Conservation (phyloP, 2,797 vertebrate genomes). For the Characodon lateralis region DNA sequence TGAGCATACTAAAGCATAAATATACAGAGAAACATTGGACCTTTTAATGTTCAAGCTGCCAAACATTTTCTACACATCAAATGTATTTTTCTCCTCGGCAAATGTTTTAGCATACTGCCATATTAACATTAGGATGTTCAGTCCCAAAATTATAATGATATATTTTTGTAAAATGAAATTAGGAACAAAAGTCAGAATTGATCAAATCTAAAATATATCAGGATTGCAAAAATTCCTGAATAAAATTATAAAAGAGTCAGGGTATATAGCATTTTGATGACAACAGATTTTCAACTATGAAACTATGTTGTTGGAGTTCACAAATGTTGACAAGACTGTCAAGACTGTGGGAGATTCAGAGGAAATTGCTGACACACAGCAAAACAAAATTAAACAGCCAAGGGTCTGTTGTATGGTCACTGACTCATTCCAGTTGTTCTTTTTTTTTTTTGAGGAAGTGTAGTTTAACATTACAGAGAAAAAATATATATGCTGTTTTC, state of each 20-base stretch:
- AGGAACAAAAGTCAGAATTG: slow-evolving; percentile 2
- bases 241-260: neutral
- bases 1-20: slow-evolving; percentile 36
- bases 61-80: slow-evolving; percentile 9
- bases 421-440: slow-evolving; percentile 46
- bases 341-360: slow-evolving; percentile 14
- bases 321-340: slow-evolving; percentile 47
- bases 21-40: slow-evolving; percentile 9
- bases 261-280: neutral
- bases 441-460: slow-evolving; percentile 31
- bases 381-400: slow-evolving; percentile 43
- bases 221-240: neutral
- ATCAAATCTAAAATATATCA: neutral
- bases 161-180: neutral
- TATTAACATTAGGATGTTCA: slow-evolving; percentile 13
- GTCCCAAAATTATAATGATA: neutral
- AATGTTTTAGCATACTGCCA: neutral
- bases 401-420: slow-evolving; percentile 22
- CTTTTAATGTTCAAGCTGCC: slow-evolving; percentile 20
- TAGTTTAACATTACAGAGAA: slow-evolving; percentile 16
- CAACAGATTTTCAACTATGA: neutral
- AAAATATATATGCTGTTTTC: slow-evolving; percentile 2
- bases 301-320: slow-evolving; percentile 38
- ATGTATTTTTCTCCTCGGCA: slow-evolving; percentile 11
- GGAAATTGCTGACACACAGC: slow-evolving; percentile 36